phyloP scores from a whole-genome alignment of 2,113 vertebrate genomes.

The Amphiprion ocellaris region DNA sequence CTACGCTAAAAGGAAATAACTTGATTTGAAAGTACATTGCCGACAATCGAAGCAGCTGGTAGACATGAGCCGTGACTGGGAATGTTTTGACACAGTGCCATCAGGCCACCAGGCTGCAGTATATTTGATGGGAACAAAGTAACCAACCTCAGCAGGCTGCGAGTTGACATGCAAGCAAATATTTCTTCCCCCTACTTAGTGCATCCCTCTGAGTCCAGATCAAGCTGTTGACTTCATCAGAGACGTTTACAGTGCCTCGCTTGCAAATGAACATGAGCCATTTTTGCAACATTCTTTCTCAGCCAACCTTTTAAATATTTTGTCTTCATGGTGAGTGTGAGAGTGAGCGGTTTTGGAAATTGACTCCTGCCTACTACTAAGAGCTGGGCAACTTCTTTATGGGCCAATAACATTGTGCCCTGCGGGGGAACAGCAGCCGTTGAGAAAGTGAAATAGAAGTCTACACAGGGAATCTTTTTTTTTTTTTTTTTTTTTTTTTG shows the following conservation, averaged over 20 bases:
- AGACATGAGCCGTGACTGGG: constrained; percentile 17
- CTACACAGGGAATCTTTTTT: constrained; percentile 27
- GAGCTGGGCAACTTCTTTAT: constrained; percentile 58
- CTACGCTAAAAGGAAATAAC: constrained; percentile 30
- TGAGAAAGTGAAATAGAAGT: constrained; percentile 44
- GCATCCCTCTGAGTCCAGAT: background rate
- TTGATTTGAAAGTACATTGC: constrained; percentile 36
- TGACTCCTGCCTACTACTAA: constrained; percentile 43
- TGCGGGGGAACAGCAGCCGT: constrained; percentile 60
- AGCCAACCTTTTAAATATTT: constrained; percentile 26
- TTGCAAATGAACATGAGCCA: constrained; percentile 8
- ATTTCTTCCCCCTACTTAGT: background rate
- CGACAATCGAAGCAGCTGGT: constrained; percentile 43
- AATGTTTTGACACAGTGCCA: constrained; percentile 40
- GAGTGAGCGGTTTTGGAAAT: constrained; percentile 43
- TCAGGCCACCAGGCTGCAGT: background rate
- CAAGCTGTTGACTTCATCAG: background rate
- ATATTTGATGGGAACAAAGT: constrained; percentile 11
- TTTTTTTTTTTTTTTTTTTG: constrained; percentile 37
- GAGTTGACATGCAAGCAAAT: constrained; percentile 14
- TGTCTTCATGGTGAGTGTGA: constrained; percentile 20
- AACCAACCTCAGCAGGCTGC: background rate
- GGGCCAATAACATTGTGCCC: constrained; percentile 63
- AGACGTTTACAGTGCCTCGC: constrained; percentile 8
- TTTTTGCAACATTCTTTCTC: background rate